phyloP scores from a whole-genome alignment of 2,888 invertebrate species.

The Morpho achilles region DNA sequence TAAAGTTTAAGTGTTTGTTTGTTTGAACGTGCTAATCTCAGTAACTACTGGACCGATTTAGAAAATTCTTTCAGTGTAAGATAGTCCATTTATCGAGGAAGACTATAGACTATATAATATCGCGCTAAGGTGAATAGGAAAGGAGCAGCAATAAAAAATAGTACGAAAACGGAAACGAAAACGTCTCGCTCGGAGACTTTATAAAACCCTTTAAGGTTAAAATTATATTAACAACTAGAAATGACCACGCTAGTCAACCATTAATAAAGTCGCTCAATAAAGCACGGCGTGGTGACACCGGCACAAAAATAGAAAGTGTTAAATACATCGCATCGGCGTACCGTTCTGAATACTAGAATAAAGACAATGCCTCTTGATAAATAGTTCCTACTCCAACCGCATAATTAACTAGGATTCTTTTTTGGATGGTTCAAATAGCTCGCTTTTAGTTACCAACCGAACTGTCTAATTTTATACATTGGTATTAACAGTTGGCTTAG shows the following conservation, averaged over 20 bases:
- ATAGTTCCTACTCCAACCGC: slow-evolving; percentile 27
- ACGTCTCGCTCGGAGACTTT: too few species aligned
- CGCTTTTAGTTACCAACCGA: slow-evolving; percentile 11
- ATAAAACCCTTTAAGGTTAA: too few species aligned
- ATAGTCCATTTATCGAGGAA: too few species aligned
- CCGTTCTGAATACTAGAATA: slow-evolving; percentile 47
- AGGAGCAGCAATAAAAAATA: too few species aligned
- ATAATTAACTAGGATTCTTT: slow-evolving; percentile 24
- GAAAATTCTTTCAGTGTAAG: too few species aligned
- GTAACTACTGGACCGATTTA: too few species aligned
- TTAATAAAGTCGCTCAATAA: slow-evolving; percentile 53
- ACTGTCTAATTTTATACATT: slow-evolving; percentile 4
- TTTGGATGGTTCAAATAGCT: slow-evolving; percentile 18
- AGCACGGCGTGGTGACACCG: slow-evolving; percentile 38
- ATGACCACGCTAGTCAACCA: slow-evolving; percentile 12
- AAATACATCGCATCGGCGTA: slow-evolving; percentile 51
- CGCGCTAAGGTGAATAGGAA: too few species aligned
- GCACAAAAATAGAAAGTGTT: slow-evolving; percentile 71
- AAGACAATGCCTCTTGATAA: slow-evolving; percentile 39
- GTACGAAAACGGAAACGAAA: too few species aligned
- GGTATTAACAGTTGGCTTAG: not conserved
- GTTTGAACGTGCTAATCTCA: too few species aligned
- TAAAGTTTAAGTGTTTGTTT: too few species aligned
- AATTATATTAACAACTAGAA: not conserved
- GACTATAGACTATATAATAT: too few species aligned